Conservation (phyloP, 2,888 invertebrate species). For the Drosophila parthenogenetica region DNA sequence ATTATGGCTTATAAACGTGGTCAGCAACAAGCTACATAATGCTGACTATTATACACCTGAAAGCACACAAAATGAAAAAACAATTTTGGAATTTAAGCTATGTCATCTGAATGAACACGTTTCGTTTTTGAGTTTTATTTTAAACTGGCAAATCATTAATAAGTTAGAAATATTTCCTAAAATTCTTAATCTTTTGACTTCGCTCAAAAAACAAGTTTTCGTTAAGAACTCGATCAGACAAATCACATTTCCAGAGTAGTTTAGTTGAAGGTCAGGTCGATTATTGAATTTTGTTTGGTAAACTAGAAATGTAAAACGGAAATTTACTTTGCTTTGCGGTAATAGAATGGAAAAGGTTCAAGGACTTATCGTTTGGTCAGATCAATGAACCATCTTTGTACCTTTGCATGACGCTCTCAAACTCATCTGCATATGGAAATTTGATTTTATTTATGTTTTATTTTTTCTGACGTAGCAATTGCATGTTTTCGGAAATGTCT, state of each 20-base stretch:
- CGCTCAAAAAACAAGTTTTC: slow-evolving; percentile 14
- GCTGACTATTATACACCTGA: not conserved
- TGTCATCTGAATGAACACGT: slow-evolving; percentile 26
- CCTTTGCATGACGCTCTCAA: not conserved
- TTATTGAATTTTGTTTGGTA: slow-evolving; percentile 13
- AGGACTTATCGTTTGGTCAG: slow-evolving; percentile 37
- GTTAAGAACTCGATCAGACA: slow-evolving; percentile 21
- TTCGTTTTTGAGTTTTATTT: not conserved
- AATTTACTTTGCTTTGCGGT: slow-evolving; percentile 4
- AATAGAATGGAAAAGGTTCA: slow-evolving; percentile 21
- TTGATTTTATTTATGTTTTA: not conserved
- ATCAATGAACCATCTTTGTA: slow-evolving; percentile 47
- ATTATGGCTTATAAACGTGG: slow-evolving; percentile 48
- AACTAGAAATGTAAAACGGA: slow-evolving; percentile 22
- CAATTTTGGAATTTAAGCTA: not conserved
- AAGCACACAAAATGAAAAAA: slow-evolving; percentile 10
- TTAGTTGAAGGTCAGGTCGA: slow-evolving; percentile 36
- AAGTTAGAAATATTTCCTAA: not conserved
- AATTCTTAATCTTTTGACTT: not conserved
- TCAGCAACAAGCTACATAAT: slow-evolving; percentile 13
- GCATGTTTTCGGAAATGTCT: slow-evolving; percentile 35
- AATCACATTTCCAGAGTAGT: slow-evolving; percentile 6
- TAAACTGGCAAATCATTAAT: not conserved
- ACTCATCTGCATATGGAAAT: slow-evolving; percentile 21
- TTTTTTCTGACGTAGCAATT: slow-evolving; percentile 11